Evolutionary conservation across 2,113 vertebrate species (phyloP), one percentile per base, ranked within the genome.

Genomic region (Alouatta palliata): DNA sequence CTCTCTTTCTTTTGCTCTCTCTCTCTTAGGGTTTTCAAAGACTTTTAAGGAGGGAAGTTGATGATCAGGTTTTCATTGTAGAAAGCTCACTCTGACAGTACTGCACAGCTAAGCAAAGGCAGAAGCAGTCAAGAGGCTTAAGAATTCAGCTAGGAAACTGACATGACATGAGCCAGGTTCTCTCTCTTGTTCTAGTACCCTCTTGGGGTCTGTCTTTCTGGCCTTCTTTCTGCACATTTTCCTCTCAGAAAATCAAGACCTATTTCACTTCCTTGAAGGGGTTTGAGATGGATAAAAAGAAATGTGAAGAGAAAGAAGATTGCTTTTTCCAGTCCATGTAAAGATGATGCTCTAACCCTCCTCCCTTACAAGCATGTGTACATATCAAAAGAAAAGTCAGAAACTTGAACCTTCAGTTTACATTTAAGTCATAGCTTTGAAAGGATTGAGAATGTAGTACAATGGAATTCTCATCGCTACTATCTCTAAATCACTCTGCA

Each of bases 21-120:
- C n/a, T 40, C 9, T 1, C n/a, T 3, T 11, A 23, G 3, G 93
- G 21, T 45, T 30, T 94, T 80, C 32, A 56, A 89, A 91, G 35
- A 16, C 54, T n/a, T 85, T 47, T 56, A 93, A 82, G 73, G 21
- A 89, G 20, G 32, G 47, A 61, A 43, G 21, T 54, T 30, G 30
- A 32, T 70, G 64, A 86, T 76, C 30, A 64, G 43, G 76, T 81
- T 96, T 97, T 96, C 66, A 35, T 49, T 49, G 47, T 37, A 84
- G 37, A 71, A 90, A 96, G 30, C 21, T 95, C 43, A n/a, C 3
- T 17, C 43, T 83, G 75, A 40, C 45, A 90, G 52, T 14, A 21
- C 6, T 61, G 19, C 8, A 68, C 37, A 94, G 17, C 56, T 19
- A 8, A 54, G 14, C 16, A 87, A 66, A 56, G 35, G 32, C 17